Evolutionary conservation across 2,888 invertebrate species (phyloP), one percentile per base, ranked within the genome.

Genomic region (Dinocampus coccinellae): DNA sequence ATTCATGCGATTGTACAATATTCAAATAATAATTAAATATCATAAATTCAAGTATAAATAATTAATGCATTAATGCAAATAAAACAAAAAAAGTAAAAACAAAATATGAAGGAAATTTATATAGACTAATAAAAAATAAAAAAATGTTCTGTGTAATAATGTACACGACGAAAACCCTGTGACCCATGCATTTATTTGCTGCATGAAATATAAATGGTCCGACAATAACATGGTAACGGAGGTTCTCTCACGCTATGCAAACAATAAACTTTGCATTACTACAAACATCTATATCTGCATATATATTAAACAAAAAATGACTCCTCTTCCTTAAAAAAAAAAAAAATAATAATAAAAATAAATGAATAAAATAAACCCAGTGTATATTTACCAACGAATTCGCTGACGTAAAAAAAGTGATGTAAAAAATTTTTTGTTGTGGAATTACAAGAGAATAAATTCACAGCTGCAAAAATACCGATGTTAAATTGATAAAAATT

Each of bases 191-290:
- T 55, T 55, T 22, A 13, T 11, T 22, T 34, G 33, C 58, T 26
- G 13, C 16, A 58, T 58, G 34, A 58, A 58, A 58, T 33, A 58
- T 58, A 29, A 34, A 58, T 58, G 58, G 26, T 58, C 58, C 58
- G 33, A 58, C 58, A 29, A 58, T 58, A 58, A 58, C 29, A 58
- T 55, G 55, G 20, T 6, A 55, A 55, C 55, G 24, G 33, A 13
- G 58, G 26, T 58, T 58, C 34, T 34, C 26, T 58, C n/a, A n/a
- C 58, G 13, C 13, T 26, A 26, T 57, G 26, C 57, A 57, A 57
- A 57, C 57, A 57, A 57, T 29, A 57, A 47, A 47, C 47, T 47
- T 47, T 47, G 9, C 47, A 47, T 16, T 47, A 16, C 47, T 47
- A 47, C 7, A 16, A 47, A 29, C 7, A 29, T 7, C 3, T 29